Evolutionary conservation across 2,113 vertebrate species (phyloP).

Genomic region (Pterocles gutturalis): DNA sequence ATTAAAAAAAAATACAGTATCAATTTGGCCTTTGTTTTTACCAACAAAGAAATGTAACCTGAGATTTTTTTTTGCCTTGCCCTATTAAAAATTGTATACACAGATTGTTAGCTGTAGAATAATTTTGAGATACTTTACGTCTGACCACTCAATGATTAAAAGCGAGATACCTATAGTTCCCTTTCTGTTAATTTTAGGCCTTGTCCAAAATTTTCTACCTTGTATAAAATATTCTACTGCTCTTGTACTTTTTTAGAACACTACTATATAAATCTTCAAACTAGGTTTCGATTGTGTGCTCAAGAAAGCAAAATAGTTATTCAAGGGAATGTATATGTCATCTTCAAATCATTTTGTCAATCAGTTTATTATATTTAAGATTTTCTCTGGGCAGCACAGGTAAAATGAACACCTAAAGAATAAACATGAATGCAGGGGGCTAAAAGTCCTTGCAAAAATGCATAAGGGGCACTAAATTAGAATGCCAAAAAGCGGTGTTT

Average conservation of each 20-base stretch:
- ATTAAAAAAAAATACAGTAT: neutral
- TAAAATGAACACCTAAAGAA: constrained; percentile 13
- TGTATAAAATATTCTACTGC: neutral
- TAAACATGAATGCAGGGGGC: neutral
- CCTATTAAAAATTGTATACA: neutral
- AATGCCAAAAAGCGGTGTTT: neutral
- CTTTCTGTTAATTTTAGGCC: neutral
- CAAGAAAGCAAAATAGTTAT: neutral
- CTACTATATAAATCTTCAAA: neutral
- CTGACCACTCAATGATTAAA: neutral
- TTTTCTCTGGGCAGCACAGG: constrained; percentile 11
- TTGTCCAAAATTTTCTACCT: neutral
- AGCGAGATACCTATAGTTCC: neutral
- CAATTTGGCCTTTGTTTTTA: neutral
- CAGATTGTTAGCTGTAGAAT: neutral
- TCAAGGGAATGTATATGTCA: neutral
- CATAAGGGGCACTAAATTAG: neutral
- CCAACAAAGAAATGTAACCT: neutral
- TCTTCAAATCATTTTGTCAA: constrained; percentile 7
- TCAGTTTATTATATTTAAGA: constrained; percentile 16
- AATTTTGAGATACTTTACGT: neutral
- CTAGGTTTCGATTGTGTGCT: neutral
- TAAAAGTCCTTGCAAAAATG: neutral
- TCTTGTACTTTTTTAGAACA: neutral
- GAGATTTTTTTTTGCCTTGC: neutral